phyloP scores from a whole-genome alignment of 2,888 invertebrate genomes.

The Caenorhabditis sinica region DNA sequence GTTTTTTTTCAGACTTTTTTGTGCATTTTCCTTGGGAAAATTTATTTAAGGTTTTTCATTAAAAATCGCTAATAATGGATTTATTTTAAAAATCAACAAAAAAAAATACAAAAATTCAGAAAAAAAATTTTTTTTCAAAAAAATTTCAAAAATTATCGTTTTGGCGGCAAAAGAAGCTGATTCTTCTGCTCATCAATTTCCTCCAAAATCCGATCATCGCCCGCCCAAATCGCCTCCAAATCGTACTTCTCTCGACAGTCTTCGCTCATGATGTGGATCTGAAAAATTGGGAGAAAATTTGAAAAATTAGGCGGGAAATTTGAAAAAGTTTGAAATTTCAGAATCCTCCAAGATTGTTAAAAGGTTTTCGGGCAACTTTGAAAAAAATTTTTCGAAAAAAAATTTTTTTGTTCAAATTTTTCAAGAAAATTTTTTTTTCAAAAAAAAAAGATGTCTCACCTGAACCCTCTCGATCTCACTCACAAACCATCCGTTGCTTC shows the following conservation, averaged over 20 bases:
- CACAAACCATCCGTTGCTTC: conserved; percentile 66
- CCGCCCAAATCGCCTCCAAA: conserved; percentile 55
- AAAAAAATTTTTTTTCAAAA: not conserved
- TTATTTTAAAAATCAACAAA: not conserved
- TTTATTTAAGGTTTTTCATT: not conserved
- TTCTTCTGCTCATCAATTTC: conserved; percentile 39
- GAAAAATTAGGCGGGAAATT: not conserved
- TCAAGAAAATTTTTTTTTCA: not conserved
- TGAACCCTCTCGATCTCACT: conserved; percentile 52
- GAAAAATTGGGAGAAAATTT: not conserved
- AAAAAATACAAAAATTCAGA: not conserved
- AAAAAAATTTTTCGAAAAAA: not conserved
- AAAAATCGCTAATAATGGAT: not conserved
- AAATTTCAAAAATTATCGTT: not conserved
- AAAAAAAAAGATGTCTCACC: conserved; percentile 11
- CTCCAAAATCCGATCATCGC: conserved; percentile 48
- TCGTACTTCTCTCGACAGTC: conserved; percentile 64
- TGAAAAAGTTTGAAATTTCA: not conserved
- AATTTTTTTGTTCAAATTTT: not conserved
- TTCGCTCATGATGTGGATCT: conserved; percentile 66
- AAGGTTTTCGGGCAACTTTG: not conserved
- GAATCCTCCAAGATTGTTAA: not conserved
- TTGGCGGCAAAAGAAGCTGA: conserved; percentile 40
- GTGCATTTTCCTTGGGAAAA: no score
- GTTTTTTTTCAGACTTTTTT: no score